Evolutionary conservation across 2,888 invertebrate genomes (phyloP), one percentile per base, ranked within the genome.

Genomic region (Trimorus sp.): DNA sequence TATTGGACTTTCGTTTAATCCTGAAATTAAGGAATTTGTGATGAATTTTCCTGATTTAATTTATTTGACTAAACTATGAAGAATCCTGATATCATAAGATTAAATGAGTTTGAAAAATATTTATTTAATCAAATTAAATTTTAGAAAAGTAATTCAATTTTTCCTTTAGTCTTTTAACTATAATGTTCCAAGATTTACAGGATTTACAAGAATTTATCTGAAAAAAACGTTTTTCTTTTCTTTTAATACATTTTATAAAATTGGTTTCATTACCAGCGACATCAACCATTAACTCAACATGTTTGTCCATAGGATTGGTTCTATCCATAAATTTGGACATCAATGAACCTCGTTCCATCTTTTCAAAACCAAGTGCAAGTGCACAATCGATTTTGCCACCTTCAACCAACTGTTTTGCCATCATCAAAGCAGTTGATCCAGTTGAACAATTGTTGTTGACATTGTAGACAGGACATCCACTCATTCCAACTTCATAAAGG

Each of bases 371-470:
- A 40, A 99, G 92, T 0, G 98, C 99, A 74, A 99, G 92, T 0
- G 97, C 96, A 89, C 99, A 97, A 87, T 98, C 96, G 14, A 95
- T 95, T 87, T 95, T 93, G 11, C 98, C 98, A 82, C 96, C 95
- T 92, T 98, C 96, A n/a, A 99, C 93, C 16, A 98, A 94, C 92
- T 99, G 98, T 90, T 98, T 98, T 0, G 96, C 98, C 88, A 99
- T 93, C 89, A 96, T 94, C 4, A 99, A 92, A 0, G 99, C 99
- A 70, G 96, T 97, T 0, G 99, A 97, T 38, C 99, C 99, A 0
- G 99, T 99, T 0, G 99, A 96, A 90, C 99, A 99, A 90, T 99
- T 99, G 91, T 99, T 99, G 93, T 99, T 99, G 12, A 99, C 99
- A 92, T 99, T 99, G 92, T 96, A 97, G 85, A 99, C 96, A 5